These are phyloP conservation scores for Phoenicopterus ruber DNA, from an alignment of 2,113 vertebrate genomes.

Conservation along the genomic window DNA sequence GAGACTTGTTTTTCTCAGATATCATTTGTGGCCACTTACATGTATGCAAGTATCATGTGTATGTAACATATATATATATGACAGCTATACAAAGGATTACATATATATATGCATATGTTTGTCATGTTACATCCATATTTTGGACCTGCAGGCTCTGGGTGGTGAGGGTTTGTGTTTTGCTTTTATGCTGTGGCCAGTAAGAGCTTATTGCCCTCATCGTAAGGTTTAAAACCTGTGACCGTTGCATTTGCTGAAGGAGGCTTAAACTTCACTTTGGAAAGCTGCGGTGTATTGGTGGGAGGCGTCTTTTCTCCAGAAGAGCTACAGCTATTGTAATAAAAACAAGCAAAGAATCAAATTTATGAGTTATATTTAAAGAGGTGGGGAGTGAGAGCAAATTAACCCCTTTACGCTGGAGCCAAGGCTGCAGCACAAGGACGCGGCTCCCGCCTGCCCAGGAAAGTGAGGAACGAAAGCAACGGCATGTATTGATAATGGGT, in stretches of 20 bases:
- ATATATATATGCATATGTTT: neutral
- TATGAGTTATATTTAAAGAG: neutral
- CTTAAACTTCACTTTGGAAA: constrained; percentile 2
- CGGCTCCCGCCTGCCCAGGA: neutral
- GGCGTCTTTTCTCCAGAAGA: neutral
- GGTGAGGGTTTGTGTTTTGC: neutral
- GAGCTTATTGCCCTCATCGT: neutral
- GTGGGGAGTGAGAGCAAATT: neutral
- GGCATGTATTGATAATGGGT: neutral
- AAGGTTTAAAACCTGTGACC: constrained; percentile 6
- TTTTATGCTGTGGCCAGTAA: neutral
- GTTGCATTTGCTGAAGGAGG: neutral
- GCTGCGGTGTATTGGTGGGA: neutral
- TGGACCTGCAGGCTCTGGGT: neutral
- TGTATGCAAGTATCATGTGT: neutral
- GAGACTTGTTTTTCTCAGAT: neutral
- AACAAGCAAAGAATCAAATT: constrained; percentile 12
- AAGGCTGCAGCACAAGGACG: neutral
- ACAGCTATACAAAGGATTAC: neutral
- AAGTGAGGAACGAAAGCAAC: neutral
- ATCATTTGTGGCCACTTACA: neutral
- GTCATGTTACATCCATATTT: neutral
- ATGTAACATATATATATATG: neutral
- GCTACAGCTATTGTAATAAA: neutral
- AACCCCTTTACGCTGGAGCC: neutral